Conservation (phyloP, 2,888 invertebrate species). For the Exocentrus adspersus region DNA sequence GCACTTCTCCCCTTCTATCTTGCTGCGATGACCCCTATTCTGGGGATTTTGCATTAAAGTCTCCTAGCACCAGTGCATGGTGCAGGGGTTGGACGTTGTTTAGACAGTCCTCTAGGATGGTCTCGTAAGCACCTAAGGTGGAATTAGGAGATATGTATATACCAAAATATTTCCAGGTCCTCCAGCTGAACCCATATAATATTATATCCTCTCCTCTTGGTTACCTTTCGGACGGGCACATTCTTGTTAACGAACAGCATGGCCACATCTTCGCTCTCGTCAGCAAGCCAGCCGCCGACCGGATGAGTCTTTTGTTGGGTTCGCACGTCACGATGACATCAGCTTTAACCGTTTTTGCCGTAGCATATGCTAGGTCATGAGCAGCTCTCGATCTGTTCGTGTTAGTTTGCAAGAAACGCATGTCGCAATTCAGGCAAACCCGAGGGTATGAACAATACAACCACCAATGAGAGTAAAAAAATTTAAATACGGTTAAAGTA, state of each 20-base stretch:
- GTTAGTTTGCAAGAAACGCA: conserved; percentile 18
- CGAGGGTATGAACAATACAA: too few species aligned
- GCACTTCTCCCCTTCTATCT: conserved; percentile 11
- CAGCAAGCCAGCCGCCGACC: conserved; percentile 13
- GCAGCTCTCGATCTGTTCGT: conserved; percentile 21
- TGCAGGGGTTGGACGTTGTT: too few species aligned
- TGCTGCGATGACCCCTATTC: conserved; percentile 23
- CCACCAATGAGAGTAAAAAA: too few species aligned
- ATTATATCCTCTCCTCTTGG: too few species aligned
- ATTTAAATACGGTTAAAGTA: too few species aligned
- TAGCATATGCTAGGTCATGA: conserved; percentile 26
- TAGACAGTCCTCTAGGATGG: too few species aligned
- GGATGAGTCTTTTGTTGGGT: conserved; percentile 18
- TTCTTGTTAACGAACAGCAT: conserved; percentile 23
- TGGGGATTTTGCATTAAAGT: conserved; percentile 23
- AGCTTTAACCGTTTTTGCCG: background rate
- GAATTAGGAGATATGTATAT: conserved; percentile 19
- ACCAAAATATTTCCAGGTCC: too few species aligned
- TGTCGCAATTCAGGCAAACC: too few species aligned
- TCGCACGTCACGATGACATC: conserved; percentile 31
- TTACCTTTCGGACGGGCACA: background rate
- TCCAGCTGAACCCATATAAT: too few species aligned
- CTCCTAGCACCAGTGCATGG: conserved; percentile 7
- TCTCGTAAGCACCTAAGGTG: too few species aligned
- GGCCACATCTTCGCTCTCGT: conserved; percentile 13